Evolutionary conservation across 2,888 invertebrate genomes (phyloP).

Genomic region (Papilio elwesi): DNA sequence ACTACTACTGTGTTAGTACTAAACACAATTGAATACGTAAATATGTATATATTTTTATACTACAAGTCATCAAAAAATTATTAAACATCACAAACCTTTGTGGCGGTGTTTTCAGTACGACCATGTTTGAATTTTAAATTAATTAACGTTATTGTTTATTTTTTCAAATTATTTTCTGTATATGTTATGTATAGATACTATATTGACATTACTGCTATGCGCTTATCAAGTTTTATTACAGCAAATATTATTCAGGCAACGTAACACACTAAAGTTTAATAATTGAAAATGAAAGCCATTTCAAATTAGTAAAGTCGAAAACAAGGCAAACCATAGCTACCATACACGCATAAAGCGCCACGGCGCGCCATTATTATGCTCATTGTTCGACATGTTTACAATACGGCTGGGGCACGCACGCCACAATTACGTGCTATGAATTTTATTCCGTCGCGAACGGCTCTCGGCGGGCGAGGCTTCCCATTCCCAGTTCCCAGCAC

Average conservation of each 20-base stretch:
- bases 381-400: slow-evolving; percentile 49
- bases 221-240: not conserved
- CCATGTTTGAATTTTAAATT: no score
- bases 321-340: slow-evolving; percentile 7
- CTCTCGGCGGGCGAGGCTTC: slow-evolving; percentile 28
- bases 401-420: slow-evolving; percentile 56
- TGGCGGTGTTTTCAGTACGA: no score
- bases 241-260: not conserved
- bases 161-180: not conserved
- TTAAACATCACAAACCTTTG: no score
- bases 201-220: slow-evolving; percentile 7
- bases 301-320: slow-evolving; percentile 22
- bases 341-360: slow-evolving; percentile 11
- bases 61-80: no score
- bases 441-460: slow-evolving; percentile 48
- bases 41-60: no score
- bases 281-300: slow-evolving; percentile 26
- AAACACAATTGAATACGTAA: no score
- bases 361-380: slow-evolving; percentile 28
- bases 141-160: no score
- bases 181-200: not conserved
- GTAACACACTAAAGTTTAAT: slow-evolving; percentile 10
- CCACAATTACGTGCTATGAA: slow-evolving; percentile 58
- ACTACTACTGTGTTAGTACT: not conserved
- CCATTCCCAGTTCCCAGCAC: slow-evolving; percentile 17